Percentiles rank a stretch among this genome's conserved stretches.
phyloP scores from a whole-genome alignment of 2,113 vertebrate species.

The Zosterops pallidus region DNA sequence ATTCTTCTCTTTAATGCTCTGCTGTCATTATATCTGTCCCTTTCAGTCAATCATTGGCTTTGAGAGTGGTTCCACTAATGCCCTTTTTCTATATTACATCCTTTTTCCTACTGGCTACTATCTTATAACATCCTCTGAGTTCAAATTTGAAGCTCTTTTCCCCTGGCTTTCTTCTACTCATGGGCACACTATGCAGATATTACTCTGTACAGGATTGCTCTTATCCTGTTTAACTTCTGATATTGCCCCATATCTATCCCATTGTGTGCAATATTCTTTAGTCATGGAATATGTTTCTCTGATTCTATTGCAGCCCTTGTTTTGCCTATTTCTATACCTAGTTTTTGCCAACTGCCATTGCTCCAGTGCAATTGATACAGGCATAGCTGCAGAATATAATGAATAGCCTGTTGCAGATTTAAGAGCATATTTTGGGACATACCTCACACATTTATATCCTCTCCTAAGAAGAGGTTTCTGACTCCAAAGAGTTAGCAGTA shows the following conservation, averaged over 20 bases:
- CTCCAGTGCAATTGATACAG: not conserved
- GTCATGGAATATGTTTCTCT: not conserved
- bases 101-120: not conserved
- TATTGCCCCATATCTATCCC: not conserved
- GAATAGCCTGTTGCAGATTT: not conserved
- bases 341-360: not conserved
- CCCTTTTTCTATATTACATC: not conserved
- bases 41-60: not conserved
- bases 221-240: not conserved
- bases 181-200: not conserved
- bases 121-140: not conserved
- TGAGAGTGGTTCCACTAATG: not conserved
- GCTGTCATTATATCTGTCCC: not conserved
- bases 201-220: not conserved
- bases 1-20: not conserved
- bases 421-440: not conserved
- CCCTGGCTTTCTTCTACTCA: not conserved
- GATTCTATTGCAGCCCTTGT: not conserved
- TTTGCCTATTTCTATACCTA: not conserved
- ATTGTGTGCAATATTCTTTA: not conserved
- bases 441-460: not conserved
- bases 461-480: not conserved
- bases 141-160: not conserved
- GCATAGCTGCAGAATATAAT: not conserved
- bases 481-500: not conserved